Conservation (phyloP, 2,797 vertebrate genomes). For the Sebastes ruberrimus region DNA sequence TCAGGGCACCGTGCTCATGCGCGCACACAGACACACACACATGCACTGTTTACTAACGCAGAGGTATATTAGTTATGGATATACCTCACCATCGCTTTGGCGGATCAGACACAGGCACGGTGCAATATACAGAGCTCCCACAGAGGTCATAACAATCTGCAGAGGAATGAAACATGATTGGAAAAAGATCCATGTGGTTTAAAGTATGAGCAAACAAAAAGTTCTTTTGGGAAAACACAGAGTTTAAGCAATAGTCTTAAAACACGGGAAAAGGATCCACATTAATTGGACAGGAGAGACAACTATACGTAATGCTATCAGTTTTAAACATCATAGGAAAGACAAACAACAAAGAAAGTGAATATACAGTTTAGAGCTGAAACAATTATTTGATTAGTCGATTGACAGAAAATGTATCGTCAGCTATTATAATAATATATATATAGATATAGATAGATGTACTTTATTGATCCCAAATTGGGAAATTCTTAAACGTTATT, state of each 20-base stretch:
- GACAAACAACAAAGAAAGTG: not conserved
- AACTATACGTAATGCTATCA: not conserved
- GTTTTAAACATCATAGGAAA: not conserved
- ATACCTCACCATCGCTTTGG: slow-evolving; percentile 32
- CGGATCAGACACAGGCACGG: not conserved
- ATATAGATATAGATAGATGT: no score
- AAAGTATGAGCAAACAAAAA: not conserved
- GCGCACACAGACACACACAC: not conserved
- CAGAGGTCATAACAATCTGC: slow-evolving; percentile 27
- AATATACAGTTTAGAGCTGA: not conserved
- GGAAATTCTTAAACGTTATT: no score
- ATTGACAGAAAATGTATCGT: not conserved
- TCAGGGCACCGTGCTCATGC: not conserved
- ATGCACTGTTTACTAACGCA: slow-evolving; percentile 28
- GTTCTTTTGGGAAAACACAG: not conserved
- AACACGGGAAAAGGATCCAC: not conserved
- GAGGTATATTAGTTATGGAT: slow-evolving; percentile 56
- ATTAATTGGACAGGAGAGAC: not conserved
- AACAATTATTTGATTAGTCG: not conserved
- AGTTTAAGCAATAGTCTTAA: not conserved
- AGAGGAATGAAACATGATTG: slow-evolving; percentile 3
- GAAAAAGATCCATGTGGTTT: not conserved
- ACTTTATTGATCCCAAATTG: no score
- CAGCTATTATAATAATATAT: not conserved
- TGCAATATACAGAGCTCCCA: slow-evolving; percentile 12